These are phyloP conservation scores for Pheosia gnoma DNA, from an alignment of 2,888 invertebrate genomes.

Conservation along the genomic window DNA sequence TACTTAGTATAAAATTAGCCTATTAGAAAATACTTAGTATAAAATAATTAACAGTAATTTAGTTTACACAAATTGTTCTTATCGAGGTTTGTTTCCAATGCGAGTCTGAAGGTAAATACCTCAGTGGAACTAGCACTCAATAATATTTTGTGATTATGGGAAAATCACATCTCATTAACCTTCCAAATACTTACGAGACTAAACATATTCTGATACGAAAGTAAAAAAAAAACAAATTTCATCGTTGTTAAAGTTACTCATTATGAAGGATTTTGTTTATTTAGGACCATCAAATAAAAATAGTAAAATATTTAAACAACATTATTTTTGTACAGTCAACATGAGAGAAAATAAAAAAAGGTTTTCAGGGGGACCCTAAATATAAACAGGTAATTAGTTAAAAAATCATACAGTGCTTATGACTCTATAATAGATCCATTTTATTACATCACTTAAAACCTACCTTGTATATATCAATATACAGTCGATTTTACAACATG, in stretches of 20 bases:
- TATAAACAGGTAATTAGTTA: no score
- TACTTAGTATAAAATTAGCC: no score
- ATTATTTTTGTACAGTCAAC: not conserved
- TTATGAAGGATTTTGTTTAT: conserved; percentile 27
- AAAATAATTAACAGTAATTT: no score
- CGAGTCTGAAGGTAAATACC: no score
- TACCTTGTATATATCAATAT: not conserved
- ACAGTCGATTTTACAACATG: not conserved
- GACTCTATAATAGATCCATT: no score
- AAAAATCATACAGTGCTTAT: no score
- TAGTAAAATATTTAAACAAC: not conserved
- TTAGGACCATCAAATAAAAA: conserved; percentile 28
- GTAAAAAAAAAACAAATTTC: conserved; percentile 16
- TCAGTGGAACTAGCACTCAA: not conserved
- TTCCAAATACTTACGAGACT: not conserved
- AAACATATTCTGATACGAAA: conserved; percentile 8
- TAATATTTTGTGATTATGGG: conserved; percentile 10
- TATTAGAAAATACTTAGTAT: no score
- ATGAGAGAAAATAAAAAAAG: not conserved
- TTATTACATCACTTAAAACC: no score
- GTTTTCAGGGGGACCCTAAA: no score
- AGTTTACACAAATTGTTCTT: no score
- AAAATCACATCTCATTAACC: not conserved
- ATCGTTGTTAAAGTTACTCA: conserved; percentile 24
- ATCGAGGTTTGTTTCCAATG: no score